Percentiles rank a stretch among this genome's conserved stretches.
Evolutionary conservation across 2,888 invertebrate genomes (phyloP).

Genomic region (Pterostichus madidus): DNA sequence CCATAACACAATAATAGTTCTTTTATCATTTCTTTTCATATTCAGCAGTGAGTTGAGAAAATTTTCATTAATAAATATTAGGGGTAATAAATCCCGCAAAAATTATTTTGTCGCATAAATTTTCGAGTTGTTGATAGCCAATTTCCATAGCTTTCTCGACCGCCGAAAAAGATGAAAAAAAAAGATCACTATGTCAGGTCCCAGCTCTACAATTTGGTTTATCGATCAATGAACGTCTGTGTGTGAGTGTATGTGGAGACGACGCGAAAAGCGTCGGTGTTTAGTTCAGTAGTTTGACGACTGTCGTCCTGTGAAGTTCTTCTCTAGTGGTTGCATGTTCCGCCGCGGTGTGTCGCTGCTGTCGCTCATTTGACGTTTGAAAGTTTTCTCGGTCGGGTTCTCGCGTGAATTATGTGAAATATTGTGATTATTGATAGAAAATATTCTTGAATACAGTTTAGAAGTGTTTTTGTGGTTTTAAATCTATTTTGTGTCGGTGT

Average conservation of each 20-base stretch:
- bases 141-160: slow-evolving; percentile 6
- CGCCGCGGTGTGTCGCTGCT: slow-evolving; percentile 29
- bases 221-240: slow-evolving; percentile 49
- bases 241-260: slow-evolving; percentile 5
- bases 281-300: slow-evolving; percentile 63
- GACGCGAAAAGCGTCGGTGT: slow-evolving; percentile 45
- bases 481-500: slow-evolving; percentile 20
- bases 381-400: slow-evolving; percentile 26
- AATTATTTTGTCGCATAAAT: slow-evolving; percentile 33
- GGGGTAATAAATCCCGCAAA: slow-evolving; percentile 1
- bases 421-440: slow-evolving; percentile 36
- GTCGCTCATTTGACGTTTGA: slow-evolving; percentile 36
- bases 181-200: slow-evolving; percentile 44
- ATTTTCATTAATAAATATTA: slow-evolving; percentile 29
- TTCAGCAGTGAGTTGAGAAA: neutral
- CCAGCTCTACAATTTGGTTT: slow-evolving; percentile 60
- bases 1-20: too few relatives aligned
- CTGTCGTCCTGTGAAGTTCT: slow-evolving; percentile 43
- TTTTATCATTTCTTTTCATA: neutral
- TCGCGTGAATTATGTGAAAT: slow-evolving; percentile 37
- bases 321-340: neutral
- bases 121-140: slow-evolving; percentile 41
- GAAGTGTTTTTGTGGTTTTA: slow-evolving; percentile 27
- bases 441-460: slow-evolving; percentile 30
- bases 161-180: slow-evolving; percentile 29